phyloP scores from a whole-genome alignment of 2,113 vertebrate genomes.

The Cottus gobio region DNA sequence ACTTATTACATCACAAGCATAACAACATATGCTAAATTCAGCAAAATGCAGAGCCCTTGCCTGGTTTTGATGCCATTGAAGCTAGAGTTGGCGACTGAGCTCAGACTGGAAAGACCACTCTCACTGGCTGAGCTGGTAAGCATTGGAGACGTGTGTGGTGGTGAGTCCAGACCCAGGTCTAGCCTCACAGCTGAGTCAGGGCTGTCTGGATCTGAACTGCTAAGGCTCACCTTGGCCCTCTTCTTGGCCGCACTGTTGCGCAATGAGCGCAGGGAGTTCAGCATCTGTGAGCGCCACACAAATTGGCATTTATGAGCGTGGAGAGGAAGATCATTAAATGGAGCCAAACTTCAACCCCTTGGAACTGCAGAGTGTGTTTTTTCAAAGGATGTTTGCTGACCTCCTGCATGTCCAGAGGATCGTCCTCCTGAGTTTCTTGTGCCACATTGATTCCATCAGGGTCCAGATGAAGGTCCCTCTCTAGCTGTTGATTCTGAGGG shows the following conservation, averaged over 20 bases:
- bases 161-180: constrained; percentile 80
- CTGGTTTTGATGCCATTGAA: constrained; percentile 77
- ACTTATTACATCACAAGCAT: too few relatives aligned
- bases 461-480: constrained; percentile 73
- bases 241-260: constrained; percentile 94
- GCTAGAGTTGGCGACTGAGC: constrained; percentile 78
- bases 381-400: constrained; percentile 72
- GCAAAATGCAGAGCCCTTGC: constrained; percentile 55
- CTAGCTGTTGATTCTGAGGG: constrained; percentile 64
- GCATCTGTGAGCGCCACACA: constrained; percentile 84
- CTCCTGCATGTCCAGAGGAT: constrained; percentile 91
- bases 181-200: constrained; percentile 85
- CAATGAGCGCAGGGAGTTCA: constrained; percentile 89
- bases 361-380: neutral
- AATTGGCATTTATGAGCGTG: neutral
- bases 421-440: constrained; percentile 79
- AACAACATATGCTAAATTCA: neutral
- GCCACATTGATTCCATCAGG: constrained; percentile 73
- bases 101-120: constrained; percentile 86
- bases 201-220: constrained; percentile 86
- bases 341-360: neutral
- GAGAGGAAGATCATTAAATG: neutral
- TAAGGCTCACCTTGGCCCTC: constrained; percentile 87
- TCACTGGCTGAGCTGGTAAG: constrained; percentile 85
- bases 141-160: constrained; percentile 81